Evolutionary conservation across 2,888 invertebrate species (phyloP).

Genomic region (Pogonocherus hispidulus): DNA sequence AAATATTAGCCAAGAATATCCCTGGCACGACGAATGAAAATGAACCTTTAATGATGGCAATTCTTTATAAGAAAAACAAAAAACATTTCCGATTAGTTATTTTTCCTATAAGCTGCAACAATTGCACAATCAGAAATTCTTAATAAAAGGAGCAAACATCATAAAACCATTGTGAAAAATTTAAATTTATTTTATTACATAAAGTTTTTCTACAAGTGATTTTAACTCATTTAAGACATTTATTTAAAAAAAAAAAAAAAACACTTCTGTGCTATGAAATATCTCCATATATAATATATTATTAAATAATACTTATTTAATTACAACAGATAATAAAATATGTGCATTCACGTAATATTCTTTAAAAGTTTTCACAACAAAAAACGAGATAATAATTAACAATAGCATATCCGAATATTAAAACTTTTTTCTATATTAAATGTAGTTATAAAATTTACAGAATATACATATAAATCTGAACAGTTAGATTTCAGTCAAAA

Average conservation of each 20-base stretch:
- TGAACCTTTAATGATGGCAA: too few species aligned
- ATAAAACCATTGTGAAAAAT: neutral
- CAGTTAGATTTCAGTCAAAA: slow-evolving; percentile 8
- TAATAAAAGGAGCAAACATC: neutral
- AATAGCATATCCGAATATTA: neutral
- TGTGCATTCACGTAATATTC: neutral
- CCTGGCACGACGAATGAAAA: too few species aligned
- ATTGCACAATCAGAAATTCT: neutral
- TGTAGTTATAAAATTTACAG: neutral
- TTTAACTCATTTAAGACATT: slow-evolving; percentile 6
- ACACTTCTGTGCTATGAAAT: neutral
- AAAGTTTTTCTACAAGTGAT: slow-evolving; percentile 18
- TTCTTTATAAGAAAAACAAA: too few species aligned
- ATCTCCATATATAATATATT: neutral
- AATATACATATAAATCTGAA: neutral
- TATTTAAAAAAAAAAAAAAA: neutral
- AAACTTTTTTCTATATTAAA: neutral
- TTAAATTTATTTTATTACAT: slow-evolving; percentile 17
- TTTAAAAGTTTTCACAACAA: slow-evolving; percentile 2
- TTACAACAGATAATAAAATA: neutral
- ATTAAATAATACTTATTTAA: slow-evolving; percentile 18
- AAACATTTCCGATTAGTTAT: too few species aligned
- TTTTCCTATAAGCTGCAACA: neutral
- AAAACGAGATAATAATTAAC: slow-evolving; percentile 1
- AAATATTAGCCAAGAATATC: too few species aligned